A percentile compares a stretch with the other conserved stretches of the same genome.
These are phyloP conservation scores for Ips typographus DNA, from an alignment of 1,140 invertebrate species.

Conservation along the genomic window DNA sequence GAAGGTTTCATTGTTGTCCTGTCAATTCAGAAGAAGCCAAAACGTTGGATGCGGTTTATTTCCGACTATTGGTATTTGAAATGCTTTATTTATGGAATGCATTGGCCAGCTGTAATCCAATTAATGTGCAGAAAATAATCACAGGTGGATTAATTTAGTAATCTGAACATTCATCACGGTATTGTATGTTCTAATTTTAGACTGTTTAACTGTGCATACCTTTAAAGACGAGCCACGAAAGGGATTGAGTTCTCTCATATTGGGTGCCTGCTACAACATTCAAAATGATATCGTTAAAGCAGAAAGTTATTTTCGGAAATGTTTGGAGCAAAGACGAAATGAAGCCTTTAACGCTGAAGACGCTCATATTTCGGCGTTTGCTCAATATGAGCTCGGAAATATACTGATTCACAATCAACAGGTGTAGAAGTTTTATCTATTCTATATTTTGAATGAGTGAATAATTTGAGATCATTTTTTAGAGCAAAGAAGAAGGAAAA, in stretches of 20 bases:
- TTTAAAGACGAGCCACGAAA: slow-evolving; percentile 57
- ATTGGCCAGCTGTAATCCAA: slow-evolving; percentile 61
- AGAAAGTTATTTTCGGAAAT: slow-evolving; percentile 56
- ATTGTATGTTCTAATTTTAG: slow-evolving; percentile 3
- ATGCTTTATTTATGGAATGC: slow-evolving; percentile 74
- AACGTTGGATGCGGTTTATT: slow-evolving; percentile 48
- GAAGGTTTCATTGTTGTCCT: slow-evolving; percentile 42
- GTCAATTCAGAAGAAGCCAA: slow-evolving; percentile 23
- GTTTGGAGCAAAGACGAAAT: slow-evolving; percentile 52
- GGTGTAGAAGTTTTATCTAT: slow-evolving; percentile 49
- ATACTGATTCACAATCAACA: slow-evolving; percentile 56
- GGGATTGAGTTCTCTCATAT: slow-evolving; percentile 58
- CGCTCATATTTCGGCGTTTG: slow-evolving; percentile 67
- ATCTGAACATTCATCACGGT: not conserved
- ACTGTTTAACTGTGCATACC: not conserved
- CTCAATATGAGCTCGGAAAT: slow-evolving; percentile 65
- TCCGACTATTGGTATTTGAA: slow-evolving; percentile 66
- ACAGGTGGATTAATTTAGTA: slow-evolving; percentile 47
- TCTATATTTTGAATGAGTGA: not conserved
- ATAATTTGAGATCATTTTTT: slow-evolving; percentile 12
- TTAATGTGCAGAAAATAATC: slow-evolving; percentile 56
- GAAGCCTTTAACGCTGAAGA: slow-evolving; percentile 54
- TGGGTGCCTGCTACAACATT: slow-evolving; percentile 56
- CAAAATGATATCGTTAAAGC: slow-evolving; percentile 55
- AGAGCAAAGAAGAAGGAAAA: slow-evolving; percentile 60